A percentile compares a stretch with the other conserved stretches of the same genome.
Evolutionary conservation across 2,888 invertebrate species (phyloP).

Genomic region (Acleris emargana): DNA sequence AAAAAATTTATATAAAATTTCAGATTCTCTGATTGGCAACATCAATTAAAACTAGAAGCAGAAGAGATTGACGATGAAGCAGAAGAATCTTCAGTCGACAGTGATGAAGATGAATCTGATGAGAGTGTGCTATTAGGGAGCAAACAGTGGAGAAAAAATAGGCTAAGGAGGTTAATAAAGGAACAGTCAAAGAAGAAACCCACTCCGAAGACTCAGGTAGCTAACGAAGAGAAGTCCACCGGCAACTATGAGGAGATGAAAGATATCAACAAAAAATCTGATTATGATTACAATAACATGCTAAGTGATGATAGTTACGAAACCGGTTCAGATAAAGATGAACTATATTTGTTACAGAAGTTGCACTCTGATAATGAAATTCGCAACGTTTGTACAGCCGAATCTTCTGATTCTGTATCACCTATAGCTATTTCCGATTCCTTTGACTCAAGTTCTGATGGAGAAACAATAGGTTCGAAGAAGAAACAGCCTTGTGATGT

Average conservation of each 20-base stretch:
- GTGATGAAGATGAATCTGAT: slow-evolving; percentile 67
- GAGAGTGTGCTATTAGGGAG: slow-evolving; percentile 54
- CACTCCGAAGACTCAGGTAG: slow-evolving; percentile 16
- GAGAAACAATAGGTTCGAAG: slow-evolving; percentile 41
- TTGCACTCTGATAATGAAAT: slow-evolving; percentile 62
- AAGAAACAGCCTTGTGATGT: slow-evolving; percentile 50
- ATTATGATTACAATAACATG: slow-evolving; percentile 36
- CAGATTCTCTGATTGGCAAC: slow-evolving; percentile 74
- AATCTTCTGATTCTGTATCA: slow-evolving; percentile 63
- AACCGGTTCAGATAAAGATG: slow-evolving; percentile 68
- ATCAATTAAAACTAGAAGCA: slow-evolving; percentile 67
- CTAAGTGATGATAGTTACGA: slow-evolving; percentile 55
- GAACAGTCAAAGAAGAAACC: slow-evolving; percentile 57
- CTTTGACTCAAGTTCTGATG: slow-evolving; percentile 55
- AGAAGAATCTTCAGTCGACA: slow-evolving; percentile 72
- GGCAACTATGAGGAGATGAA: slow-evolving; percentile 7
- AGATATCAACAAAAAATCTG: slow-evolving; percentile 10
- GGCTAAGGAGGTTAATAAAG: slow-evolving; percentile 61
- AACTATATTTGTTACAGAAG: slow-evolving; percentile 69
- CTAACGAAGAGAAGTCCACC: slow-evolving; percentile 26
- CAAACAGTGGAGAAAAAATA: slow-evolving; percentile 66
- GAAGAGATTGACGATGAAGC: slow-evolving; percentile 76
- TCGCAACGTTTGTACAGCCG: slow-evolving; percentile 52
- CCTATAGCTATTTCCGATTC: slow-evolving; percentile 69
- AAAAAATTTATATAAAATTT: slow-evolving; percentile 39